phyloP scores from a whole-genome alignment of 2,797 vertebrate species.

The Tolypeutes matacus region DNA sequence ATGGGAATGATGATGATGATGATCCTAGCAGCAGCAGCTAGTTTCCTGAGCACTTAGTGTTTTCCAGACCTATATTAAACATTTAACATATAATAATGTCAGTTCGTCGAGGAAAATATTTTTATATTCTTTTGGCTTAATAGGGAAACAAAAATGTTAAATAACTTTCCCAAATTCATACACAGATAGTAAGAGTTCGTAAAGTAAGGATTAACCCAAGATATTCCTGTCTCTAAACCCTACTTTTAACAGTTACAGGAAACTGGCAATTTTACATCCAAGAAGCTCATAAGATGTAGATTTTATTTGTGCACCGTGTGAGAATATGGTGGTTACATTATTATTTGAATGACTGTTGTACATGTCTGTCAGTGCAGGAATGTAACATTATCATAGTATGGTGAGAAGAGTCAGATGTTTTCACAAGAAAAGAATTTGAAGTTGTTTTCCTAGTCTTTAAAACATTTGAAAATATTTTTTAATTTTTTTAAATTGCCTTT shows the following conservation, averaged over 20 bases:
- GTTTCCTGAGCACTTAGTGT: background rate
- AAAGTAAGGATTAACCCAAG: background rate
- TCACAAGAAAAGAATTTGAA: background rate
- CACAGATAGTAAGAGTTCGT: background rate
- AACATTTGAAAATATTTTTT: slow-evolving; percentile 46
- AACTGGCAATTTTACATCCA: background rate
- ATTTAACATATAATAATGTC: background rate
- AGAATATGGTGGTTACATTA: background rate
- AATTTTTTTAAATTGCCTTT: slow-evolving; percentile 16
- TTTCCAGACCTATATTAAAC: background rate
- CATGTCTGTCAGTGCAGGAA: background rate
- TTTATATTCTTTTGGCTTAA: slow-evolving; percentile 1
- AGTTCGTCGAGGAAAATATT: background rate
- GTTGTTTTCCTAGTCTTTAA: background rate
- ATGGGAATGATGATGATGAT: background rate
- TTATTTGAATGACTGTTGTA: background rate
- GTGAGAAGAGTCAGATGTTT: slow-evolving; percentile 26
- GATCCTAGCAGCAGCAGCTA: background rate
- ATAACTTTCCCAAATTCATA: background rate
- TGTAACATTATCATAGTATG: background rate
- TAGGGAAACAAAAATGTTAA: background rate
- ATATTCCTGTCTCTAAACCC: slow-evolving; percentile 15
- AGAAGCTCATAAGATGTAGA: background rate
- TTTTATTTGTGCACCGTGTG: background rate
- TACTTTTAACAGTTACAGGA: background rate